phyloP scores from a whole-genome alignment of 37 sponge, comb jelly and placozoan species.

The Oscarella lobularis region DNA sequence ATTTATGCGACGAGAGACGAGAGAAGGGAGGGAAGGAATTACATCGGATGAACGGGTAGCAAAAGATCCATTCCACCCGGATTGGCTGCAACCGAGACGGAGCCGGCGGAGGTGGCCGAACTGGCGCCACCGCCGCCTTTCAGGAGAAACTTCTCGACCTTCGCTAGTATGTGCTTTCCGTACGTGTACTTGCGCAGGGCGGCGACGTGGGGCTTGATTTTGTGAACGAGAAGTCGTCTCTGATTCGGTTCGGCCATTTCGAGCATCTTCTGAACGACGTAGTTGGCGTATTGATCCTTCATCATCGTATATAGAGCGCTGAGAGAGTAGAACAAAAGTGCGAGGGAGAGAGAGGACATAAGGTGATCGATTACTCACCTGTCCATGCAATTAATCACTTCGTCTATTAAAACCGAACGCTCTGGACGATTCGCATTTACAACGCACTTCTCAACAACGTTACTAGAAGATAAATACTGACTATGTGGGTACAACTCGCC shows the following conservation, averaged over 20 bases:
- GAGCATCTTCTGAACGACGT: conserved; percentile 86
- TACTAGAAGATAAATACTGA: conserved; percentile 38
- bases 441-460: conserved; percentile 96
- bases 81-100: conserved; percentile 6
- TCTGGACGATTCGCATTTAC: conserved; percentile 55
- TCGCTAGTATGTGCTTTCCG: conserved; percentile 84
- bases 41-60: neutral
- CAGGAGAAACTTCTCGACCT: conserved; percentile 58
- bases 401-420: conserved; percentile 55
- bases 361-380: conserved; percentile 28
- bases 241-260: conserved; percentile 76
- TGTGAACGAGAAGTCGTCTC: conserved; percentile 49
- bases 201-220: conserved; percentile 57
- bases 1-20: too few species aligned
- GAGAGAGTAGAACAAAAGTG: neutral
- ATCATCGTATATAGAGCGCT: conserved; percentile 74
- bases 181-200: conserved; percentile 75
- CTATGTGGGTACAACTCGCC: neutral
- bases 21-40: neutral
- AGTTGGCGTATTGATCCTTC: conserved; percentile 93
- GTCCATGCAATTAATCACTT: conserved; percentile 63
- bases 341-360: neutral
- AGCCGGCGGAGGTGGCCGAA: neutral
- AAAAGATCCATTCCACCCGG: too few species aligned
- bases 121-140: conserved; percentile 13